Conservation (phyloP, 2,113 vertebrate genomes). For the Nycticorax nycticorax region DNA sequence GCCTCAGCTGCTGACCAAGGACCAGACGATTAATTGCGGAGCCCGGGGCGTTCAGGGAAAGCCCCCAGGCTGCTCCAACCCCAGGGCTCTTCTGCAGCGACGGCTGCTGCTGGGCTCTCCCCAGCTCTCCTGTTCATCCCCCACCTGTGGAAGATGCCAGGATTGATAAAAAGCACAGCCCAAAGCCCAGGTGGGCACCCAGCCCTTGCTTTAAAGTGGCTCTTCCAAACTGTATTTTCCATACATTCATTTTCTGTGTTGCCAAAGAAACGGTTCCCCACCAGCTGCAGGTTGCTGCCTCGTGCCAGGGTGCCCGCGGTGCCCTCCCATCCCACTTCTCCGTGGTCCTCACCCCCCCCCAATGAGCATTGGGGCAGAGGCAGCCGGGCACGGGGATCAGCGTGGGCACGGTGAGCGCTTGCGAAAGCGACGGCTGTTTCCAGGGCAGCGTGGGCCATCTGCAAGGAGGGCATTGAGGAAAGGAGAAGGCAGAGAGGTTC, state of each 20-base stretch:
- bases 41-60: background rate
- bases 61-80: background rate
- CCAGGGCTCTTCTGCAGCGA: background rate
- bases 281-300: background rate
- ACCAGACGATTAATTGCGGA: background rate
- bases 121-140: background rate
- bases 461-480: background rate
- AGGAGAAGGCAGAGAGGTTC: background rate
- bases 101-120: background rate
- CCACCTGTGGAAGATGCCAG: accelerated
- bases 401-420: accelerated
- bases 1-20: background rate
- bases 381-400: background rate
- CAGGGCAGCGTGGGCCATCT: background rate
- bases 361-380: accelerated
- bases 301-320: accelerated
- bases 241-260: accelerated
- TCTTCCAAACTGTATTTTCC: background rate
- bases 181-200: accelerated
- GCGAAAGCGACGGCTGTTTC: accelerated
- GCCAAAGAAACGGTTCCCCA: background rate
- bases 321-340: accelerated
- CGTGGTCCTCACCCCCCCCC: accelerated
- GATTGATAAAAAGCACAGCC: background rate
- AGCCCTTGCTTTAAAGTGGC: background rate